A percentile compares a stretch with the other conserved stretches of the same genome.
phyloP scores from a whole-genome alignment of 1,140 invertebrate species.

The Calycopis cecrops region DNA sequence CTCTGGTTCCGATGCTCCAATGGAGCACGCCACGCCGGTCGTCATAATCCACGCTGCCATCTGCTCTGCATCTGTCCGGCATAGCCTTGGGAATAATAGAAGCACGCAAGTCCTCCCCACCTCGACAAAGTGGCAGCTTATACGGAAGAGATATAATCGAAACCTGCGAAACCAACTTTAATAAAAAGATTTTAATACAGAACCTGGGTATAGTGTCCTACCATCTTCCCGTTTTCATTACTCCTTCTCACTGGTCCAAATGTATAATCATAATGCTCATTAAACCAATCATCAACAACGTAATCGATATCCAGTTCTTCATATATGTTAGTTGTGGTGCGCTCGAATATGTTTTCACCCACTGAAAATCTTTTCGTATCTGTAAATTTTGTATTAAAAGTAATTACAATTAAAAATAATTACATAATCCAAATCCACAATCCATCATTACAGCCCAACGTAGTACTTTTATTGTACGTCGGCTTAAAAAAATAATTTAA shows the following conservation, averaged over 20 bases:
- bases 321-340: slow-evolving; percentile 17
- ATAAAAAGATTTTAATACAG: no score
- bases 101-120: no score
- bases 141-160: no score
- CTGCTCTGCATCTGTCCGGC: no score
- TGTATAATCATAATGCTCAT: slow-evolving; percentile 44
- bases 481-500: slow-evolving; percentile 12
- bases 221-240: slow-evolving; percentile 6
- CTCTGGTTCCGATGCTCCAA: no score
- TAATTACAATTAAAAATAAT: neutral
- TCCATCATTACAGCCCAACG: no score
- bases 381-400: slow-evolving; percentile 21
- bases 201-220: slow-evolving; percentile 59
- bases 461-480: no score
- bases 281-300: slow-evolving; percentile 41
- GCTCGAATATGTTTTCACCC: slow-evolving; percentile 48
- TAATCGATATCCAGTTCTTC: slow-evolving; percentile 30
- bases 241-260: slow-evolving; percentile 36
- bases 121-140: no score
- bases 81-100: no score
- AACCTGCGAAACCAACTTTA: no score
- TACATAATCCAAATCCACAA: neutral
- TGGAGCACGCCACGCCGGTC: no score
- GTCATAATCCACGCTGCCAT: no score
- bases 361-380: slow-evolving; percentile 39